Base-by-base conservation (phyloP, 2,797 vertebrate genomes). In the Danio tinwini region DNA sequence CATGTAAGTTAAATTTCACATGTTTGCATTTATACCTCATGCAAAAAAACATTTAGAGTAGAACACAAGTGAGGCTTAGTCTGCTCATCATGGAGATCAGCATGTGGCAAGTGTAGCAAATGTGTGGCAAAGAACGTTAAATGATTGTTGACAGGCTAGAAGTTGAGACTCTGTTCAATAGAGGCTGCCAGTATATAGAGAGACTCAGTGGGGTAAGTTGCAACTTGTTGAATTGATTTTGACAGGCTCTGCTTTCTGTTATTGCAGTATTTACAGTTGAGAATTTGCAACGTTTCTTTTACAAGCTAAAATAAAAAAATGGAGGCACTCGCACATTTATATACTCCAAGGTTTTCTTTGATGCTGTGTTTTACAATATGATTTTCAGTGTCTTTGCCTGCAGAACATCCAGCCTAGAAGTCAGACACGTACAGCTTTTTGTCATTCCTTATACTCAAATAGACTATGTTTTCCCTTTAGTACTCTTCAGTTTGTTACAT, bases 281-380 rank as follows among this genome's bases (percentile, higher is more conserved):
- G 67, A 70, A 53, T 70, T 17, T 52, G 21, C 40, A 14, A 52
- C 69, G 49, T 52, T 69, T 70, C 6, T 9, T 70, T 53, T 70
- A 11, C 50, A 53, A 40, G 50, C 9, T 52, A 37, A 68, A 50
- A 39, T n/a, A 37, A 52, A 69, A 69, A 52, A 47, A 61, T 3
- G 13, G 0, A 70, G 21, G 5, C 37, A 42, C 11, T 19, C n/a
- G n/a, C 5, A 70, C 29, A 7, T 70, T 70, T 68, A 50, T 37
- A 49, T 68, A 68, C 13, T 68, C 63, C 21, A 14, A 68, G 14
- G 21, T 17, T 39, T 52, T 69, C 16, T 52, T 52, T 69, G 29
- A 69, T 39, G 14, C 61, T 68, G 8, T 16, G 19, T 16, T 50
- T 11, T 11, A 68, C 9, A 52, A 40, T 69, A n/a, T 52, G 64